These are phyloP conservation scores for Nematolebias whitei DNA, from an alignment of 2,113 vertebrate species.

Conservation along the genomic window DNA sequence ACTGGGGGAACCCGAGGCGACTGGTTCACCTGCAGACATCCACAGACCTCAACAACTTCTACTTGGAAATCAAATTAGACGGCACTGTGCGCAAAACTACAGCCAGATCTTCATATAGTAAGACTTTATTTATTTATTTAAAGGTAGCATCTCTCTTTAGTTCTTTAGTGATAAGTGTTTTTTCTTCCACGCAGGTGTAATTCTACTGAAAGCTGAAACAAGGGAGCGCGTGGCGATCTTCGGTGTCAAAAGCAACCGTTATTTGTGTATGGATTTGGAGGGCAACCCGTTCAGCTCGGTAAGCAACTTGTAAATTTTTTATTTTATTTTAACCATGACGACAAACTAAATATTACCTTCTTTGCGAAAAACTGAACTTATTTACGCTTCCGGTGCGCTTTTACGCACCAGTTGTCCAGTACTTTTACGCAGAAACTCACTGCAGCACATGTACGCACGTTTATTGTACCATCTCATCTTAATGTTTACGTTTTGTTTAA, in stretches of 20 bases:
- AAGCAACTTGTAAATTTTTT: conserved; percentile 59
- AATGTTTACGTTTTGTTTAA: no score
- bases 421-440: conserved; percentile 12
- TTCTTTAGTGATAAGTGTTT: background rate
- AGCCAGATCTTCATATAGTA: conserved; percentile 89
- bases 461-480: background rate
- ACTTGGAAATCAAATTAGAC: conserved; percentile 88
- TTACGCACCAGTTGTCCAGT: conserved; percentile 15
- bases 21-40: conserved; percentile 85
- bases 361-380: background rate
- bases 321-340: background rate
- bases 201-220: conserved; percentile 86
- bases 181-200: conserved; percentile 79
- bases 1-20: conserved; percentile 84
- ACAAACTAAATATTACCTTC: background rate
- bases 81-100: conserved; percentile 86
- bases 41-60: conserved; percentile 85
- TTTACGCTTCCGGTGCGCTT: background rate
- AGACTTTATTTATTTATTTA: conserved; percentile 62
- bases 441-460: background rate
- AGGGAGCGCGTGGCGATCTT: conserved; percentile 87
- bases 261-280: conserved; percentile 88
- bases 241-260: conserved; percentile 88
- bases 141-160: background rate
- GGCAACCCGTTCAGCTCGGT: conserved; percentile 91